phyloP scores from a whole-genome alignment of 2,888 invertebrate species.

The Falcaria lacertinaria region DNA sequence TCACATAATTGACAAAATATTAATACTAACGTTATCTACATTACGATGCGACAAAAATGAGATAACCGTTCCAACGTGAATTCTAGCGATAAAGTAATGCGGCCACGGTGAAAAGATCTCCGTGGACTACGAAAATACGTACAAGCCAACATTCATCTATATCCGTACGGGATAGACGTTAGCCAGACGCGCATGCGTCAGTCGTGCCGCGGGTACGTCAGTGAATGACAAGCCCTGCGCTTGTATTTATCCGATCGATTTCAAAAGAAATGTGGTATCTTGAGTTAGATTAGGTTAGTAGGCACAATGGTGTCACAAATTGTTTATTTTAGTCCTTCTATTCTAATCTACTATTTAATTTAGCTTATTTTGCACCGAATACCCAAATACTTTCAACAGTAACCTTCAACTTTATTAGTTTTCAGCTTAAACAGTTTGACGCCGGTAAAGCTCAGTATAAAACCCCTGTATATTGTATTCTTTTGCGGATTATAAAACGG shows the following conservation, averaged over 20 bases:
- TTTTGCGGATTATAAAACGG: too few species aligned
- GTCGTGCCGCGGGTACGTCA: slow-evolving; percentile 56
- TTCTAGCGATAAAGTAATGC: slow-evolving; percentile 59
- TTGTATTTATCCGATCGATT: slow-evolving; percentile 71
- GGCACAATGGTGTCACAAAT: too few species aligned
- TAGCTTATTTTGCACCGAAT: too few species aligned
- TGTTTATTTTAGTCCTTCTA: too few species aligned
- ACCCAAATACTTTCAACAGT: too few species aligned
- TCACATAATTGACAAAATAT: slow-evolving; percentile 69
- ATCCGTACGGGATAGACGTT: slow-evolving; percentile 71
- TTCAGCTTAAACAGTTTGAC: too few species aligned
- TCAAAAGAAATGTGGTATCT: slow-evolving; percentile 60
- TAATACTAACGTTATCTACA: slow-evolving; percentile 63
- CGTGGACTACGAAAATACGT: slow-evolving; percentile 56
- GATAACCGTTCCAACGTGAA: slow-evolving; percentile 60
- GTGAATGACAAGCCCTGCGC: slow-evolving; percentile 73
- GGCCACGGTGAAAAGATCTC: slow-evolving; percentile 62
- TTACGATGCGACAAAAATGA: slow-evolving; percentile 72
- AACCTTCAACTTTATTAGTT: too few species aligned
- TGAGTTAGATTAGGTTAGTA: slow-evolving; percentile 23
- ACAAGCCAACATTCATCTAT: slow-evolving; percentile 61
- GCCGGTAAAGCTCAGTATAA: too few species aligned
- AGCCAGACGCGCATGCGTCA: slow-evolving; percentile 78
- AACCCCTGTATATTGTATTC: too few species aligned
- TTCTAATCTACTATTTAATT: too few species aligned